Evolutionary conservation across 2,888 invertebrate species (phyloP).

Genomic region (Linyphia triangularis): DNA sequence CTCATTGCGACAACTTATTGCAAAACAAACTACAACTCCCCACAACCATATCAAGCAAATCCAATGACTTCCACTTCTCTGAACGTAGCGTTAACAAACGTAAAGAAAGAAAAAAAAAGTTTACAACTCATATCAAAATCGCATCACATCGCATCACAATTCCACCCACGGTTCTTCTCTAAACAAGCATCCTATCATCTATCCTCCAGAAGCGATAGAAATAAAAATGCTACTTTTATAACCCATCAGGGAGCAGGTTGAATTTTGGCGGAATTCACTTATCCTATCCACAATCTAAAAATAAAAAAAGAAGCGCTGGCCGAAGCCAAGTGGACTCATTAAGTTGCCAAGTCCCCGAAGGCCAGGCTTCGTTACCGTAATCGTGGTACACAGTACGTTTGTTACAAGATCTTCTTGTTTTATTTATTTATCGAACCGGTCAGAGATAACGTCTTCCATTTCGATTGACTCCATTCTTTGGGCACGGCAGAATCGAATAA

Average conservation of each 20-base stretch:
- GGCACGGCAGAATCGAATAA: slow-evolving; percentile 65
- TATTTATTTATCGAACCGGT: slow-evolving; percentile 69
- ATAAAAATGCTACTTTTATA: neutral
- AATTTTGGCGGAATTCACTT: slow-evolving; percentile 49
- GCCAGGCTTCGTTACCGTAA: slow-evolving; percentile 56
- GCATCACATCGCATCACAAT: neutral
- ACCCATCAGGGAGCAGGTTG: neutral
- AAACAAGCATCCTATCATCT: neutral
- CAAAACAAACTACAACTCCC: no score
- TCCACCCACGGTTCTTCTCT: neutral
- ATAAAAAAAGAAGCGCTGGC: slow-evolving; percentile 25
- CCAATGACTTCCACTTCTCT: neutral
- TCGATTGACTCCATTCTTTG: slow-evolving; percentile 37
- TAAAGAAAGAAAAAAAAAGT: neutral
- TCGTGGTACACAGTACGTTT: slow-evolving; percentile 41
- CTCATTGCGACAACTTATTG: no score
- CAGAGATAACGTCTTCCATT: slow-evolving; percentile 62
- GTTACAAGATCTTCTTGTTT: slow-evolving; percentile 51
- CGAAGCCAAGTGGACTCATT: slow-evolving; percentile 63
- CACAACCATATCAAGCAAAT: neutral
- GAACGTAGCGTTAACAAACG: neutral
- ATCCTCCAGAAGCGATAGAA: neutral
- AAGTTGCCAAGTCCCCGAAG: slow-evolving; percentile 57
- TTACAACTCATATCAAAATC: neutral
- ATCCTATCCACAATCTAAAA: slow-evolving; percentile 53